These are phyloP conservation scores for Loripinus fragilis DNA, from an alignment of 2,888 invertebrate genomes.

Conservation along the genomic window DNA sequence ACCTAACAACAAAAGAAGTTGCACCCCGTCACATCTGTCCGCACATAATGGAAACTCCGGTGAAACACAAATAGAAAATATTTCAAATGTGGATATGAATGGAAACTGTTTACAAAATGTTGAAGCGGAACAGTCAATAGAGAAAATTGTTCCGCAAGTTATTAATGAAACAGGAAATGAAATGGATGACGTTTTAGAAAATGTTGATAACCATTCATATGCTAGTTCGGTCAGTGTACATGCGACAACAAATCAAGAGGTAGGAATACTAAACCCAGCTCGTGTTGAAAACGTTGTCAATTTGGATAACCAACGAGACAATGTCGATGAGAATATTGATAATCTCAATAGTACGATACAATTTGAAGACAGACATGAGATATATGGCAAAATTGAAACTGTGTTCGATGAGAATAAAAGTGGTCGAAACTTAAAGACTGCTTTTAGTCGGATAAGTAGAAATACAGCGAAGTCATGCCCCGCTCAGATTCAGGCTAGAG, in stretches of 20 bases:
- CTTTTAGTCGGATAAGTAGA: conserved; percentile 58
- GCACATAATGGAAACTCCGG: not conserved
- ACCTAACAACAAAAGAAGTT: not conserved
- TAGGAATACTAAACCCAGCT: too few relatives aligned
- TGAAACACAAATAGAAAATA: not conserved
- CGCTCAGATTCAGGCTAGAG: conserved; percentile 55
- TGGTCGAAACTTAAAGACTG: conserved; percentile 54
- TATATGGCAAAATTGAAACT: conserved; percentile 11
- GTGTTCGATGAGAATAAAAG: not conserved
- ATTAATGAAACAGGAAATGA: not conserved
- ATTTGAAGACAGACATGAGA: not conserved
- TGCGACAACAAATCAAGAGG: too few relatives aligned
- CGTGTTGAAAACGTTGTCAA: too few relatives aligned
- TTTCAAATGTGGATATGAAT: not conserved
- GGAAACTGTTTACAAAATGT: not conserved
- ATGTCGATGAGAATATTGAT: not conserved
- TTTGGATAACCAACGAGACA: too few relatives aligned
- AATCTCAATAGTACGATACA: not conserved
- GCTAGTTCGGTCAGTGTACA: not conserved
- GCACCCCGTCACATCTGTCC: not conserved
- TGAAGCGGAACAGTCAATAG: conserved; percentile 1
- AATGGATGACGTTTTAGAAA: not conserved
- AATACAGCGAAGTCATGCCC: conserved; percentile 68
- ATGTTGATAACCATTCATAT: not conserved
- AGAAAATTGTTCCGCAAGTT: not conserved